phyloP scores from a whole-genome alignment of 2,888 invertebrate species.

The Rotaria socialis region DNA sequence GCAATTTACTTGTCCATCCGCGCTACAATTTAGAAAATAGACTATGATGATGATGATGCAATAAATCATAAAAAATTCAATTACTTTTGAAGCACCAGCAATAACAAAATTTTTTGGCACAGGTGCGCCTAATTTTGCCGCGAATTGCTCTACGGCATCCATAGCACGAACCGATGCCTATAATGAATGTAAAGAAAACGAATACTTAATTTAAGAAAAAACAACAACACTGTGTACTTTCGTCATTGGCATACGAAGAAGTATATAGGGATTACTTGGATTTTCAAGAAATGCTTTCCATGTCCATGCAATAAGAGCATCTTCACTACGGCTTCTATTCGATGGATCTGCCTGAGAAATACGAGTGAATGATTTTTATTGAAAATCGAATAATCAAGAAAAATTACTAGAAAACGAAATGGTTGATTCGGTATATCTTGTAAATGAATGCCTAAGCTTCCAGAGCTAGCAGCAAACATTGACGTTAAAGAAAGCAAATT shows the following conservation, averaged over 20 bases:
- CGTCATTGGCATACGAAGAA: conserved; percentile 54
- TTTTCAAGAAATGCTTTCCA: conserved; percentile 48
- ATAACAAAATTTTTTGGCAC: conserved; percentile 50
- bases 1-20: conserved; percentile 42
- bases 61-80: not conserved
- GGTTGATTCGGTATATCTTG: conserved; percentile 52
- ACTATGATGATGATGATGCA: not conserved
- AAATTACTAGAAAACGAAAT: conserved; percentile 49
- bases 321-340: conserved; percentile 39
- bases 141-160: conserved; percentile 42
- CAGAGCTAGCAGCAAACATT: conserved; percentile 49
- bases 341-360: conserved; percentile 40
- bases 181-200: too few relatives aligned
- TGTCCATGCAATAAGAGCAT: conserved; percentile 44
- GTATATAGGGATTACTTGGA: conserved; percentile 51
- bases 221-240: conserved; percentile 49
- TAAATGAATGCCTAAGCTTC: conserved; percentile 50
- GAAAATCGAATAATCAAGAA: not conserved
- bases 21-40: conserved; percentile 26
- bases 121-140: conserved; percentile 41
- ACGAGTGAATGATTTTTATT: not conserved
- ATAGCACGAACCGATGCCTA: conserved; percentile 44
- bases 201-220: too few relatives aligned
- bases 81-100: conserved; percentile 52
- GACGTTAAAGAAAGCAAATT: conserved; percentile 47